These are phyloP conservation scores for Actinostola sp. DNA, from an alignment of 92 coral and sea anemone species.

Conservation along the genomic window DNA sequence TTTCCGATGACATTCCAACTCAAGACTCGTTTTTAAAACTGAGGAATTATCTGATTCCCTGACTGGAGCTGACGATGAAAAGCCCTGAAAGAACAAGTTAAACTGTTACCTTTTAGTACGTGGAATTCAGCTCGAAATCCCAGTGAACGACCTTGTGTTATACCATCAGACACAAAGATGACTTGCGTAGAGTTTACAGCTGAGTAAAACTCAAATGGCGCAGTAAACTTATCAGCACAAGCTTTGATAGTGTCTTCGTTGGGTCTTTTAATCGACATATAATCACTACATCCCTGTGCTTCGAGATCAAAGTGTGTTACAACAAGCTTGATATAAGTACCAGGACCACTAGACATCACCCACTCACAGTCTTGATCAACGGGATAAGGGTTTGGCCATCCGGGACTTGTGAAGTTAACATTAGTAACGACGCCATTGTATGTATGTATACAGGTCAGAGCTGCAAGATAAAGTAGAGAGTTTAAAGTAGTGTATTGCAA, in stretches of 20 bases:
- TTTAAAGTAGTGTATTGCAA: too few species aligned
- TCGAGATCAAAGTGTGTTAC: slow-evolving; percentile 14
- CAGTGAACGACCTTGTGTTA: background rate
- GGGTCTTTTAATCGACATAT: background rate
- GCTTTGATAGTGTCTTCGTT: background rate
- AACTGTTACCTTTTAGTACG: slow-evolving; percentile 11
- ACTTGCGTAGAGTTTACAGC: background rate
- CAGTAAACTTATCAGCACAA: background rate
- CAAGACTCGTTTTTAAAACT: too few species aligned
- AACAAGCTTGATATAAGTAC: slow-evolving; percentile 14
- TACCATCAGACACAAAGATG: slow-evolving; percentile 10
- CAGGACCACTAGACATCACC: slow-evolving; percentile 19
- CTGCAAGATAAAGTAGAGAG: background rate
- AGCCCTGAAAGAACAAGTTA: background rate
- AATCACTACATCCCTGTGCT: slow-evolving; percentile 1
- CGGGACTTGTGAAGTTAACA: slow-evolving; percentile 48
- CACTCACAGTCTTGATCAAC: slow-evolving; percentile 38
- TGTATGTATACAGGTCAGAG: background rate
- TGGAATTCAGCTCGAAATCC: slow-evolving; percentile 19
- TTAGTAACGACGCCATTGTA: background rate
- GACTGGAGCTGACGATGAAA: background rate
- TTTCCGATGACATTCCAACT: too few species aligned
- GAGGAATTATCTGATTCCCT: background rate
- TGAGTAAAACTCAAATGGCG: slow-evolving; percentile 13
- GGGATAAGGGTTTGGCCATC: slow-evolving; percentile 35